These are phyloP conservation scores for Microplitis mediator DNA, from an alignment of 1,140 invertebrate species.

Conservation along the genomic window DNA sequence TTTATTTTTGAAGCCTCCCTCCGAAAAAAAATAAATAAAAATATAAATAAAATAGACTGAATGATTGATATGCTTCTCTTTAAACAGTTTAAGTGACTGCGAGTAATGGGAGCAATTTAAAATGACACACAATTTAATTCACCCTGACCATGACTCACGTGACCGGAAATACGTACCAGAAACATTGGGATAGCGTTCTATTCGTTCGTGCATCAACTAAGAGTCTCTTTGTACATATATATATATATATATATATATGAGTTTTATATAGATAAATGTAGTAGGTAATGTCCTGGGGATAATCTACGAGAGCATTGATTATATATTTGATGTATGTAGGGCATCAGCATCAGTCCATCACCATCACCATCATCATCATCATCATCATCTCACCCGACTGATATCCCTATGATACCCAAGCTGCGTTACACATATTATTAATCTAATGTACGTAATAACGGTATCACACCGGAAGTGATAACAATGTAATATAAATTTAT, in stretches of 20 bases:
- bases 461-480: too few relatives aligned
- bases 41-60: neutral
- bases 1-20: neutral
- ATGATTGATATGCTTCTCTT: too few relatives aligned
- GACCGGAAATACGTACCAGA: neutral
- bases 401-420: too few relatives aligned
- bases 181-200: neutral
- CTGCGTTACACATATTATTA: too few relatives aligned
- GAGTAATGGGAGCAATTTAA: neutral
- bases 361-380: neutral
- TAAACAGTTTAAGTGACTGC: neutral
- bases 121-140: neutral
- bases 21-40: neutral
- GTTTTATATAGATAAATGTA: neutral
- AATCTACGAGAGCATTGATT: constrained; percentile 9
- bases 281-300: constrained; percentile 25
- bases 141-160: neutral
- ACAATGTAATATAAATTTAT: too few relatives aligned
- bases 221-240: too few relatives aligned
- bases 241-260: too few relatives aligned
- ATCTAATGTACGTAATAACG: too few relatives aligned
- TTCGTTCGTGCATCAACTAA: too few relatives aligned
- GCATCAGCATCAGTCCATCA: neutral
- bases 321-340: constrained; percentile 28
- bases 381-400: too few relatives aligned